Percentiles rank a stretch among this genome's conserved stretches.
Conservation (phyloP, 2,797 vertebrate species). For the Clarias laeviceps region DNA sequence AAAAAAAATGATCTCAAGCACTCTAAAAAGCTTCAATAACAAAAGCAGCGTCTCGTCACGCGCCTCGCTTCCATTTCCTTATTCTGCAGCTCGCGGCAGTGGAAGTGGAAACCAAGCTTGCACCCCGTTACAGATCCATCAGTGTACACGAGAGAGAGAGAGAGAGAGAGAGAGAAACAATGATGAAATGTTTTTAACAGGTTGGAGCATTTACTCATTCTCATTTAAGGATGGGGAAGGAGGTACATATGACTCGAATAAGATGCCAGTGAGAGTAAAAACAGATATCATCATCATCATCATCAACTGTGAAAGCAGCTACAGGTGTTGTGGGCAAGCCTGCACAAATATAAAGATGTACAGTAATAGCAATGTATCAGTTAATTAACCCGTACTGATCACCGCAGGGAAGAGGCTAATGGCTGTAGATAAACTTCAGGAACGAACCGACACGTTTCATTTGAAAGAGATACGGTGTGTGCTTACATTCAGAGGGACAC, state of each 20-base stretch:
- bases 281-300: not conserved
- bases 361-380: not conserved
- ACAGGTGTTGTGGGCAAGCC: constrained; percentile 21
- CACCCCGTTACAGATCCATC: not conserved
- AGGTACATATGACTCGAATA: not conserved
- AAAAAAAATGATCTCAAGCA: not conserved
- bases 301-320: not conserved
- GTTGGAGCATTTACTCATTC: not conserved
- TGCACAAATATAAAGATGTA: not conserved
- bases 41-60: constrained; percentile 74
- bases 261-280: too few species aligned
- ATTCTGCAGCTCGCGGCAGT: constrained; percentile 75
- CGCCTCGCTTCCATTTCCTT: constrained; percentile 80
- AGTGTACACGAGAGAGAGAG: not conserved
- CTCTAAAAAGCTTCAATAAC: constrained; percentile 61
- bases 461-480: constrained; percentile 1
- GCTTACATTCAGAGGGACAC: not conserved
- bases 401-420: not conserved
- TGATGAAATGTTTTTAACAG: not conserved
- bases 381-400: not conserved
- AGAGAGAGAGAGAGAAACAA: not conserved
- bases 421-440: constrained; percentile 14
- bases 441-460: constrained; percentile 22
- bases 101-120: constrained; percentile 56
- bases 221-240: not conserved